Evolutionary conservation across 2,797 vertebrate genomes (phyloP).

Genomic region (Anolis apletophallus): DNA sequence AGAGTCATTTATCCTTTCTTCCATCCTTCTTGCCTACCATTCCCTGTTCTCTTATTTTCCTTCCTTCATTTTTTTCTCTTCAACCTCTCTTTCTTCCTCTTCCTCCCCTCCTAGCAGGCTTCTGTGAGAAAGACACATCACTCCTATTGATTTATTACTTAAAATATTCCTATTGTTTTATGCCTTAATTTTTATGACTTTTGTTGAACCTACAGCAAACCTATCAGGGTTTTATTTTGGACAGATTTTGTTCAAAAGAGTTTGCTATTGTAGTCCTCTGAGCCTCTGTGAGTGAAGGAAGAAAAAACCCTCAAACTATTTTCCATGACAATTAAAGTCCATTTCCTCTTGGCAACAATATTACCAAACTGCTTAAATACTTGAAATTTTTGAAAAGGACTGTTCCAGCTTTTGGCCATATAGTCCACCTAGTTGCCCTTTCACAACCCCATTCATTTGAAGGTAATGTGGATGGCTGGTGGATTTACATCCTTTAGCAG

Average conservation of each 20-base stretch:
- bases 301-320: not conserved
- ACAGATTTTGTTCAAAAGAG: too few relatives aligned
- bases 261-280: too few relatives aligned
- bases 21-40: not conserved
- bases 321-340: not conserved
- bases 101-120: too few relatives aligned
- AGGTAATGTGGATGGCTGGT: not conserved
- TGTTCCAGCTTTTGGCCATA: not conserved
- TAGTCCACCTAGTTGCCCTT: not conserved
- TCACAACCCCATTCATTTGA: conserved; percentile 5
- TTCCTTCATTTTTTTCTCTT: not conserved
- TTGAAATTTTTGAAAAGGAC: conserved; percentile 5
- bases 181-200: too few relatives aligned
- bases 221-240: too few relatives aligned
- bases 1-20: not conserved
- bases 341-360: not conserved
- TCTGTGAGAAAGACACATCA: too few relatives aligned
- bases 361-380: not conserved
- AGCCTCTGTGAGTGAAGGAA: too few relatives aligned
- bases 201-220: too few relatives aligned
- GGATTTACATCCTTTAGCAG: conserved; percentile 4
- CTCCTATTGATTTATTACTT: too few relatives aligned
- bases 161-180: too few relatives aligned
- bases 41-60: not conserved
- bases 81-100: too few relatives aligned